Percentiles rank a stretch among this genome's conserved stretches.
Evolutionary conservation across 2,888 invertebrate genomes (phyloP).

Genomic region (Erebia ligea): DNA sequence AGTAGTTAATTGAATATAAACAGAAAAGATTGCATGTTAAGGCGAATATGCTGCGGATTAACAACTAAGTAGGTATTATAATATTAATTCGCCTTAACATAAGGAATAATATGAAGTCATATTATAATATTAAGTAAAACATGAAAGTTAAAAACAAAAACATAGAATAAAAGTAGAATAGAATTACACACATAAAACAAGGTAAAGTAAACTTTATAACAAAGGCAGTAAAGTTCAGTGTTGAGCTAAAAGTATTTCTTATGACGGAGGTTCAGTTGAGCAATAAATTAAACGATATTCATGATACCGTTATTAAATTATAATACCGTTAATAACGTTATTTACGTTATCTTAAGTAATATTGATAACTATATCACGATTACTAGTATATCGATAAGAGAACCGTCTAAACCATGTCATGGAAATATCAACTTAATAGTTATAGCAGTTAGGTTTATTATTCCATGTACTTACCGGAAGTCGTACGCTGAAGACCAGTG

Average conservation of each 20-base stretch:
- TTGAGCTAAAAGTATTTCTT: neutral
- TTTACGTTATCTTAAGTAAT: no score
- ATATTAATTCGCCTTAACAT: neutral
- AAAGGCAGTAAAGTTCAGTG: neutral
- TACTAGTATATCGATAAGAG: neutral
- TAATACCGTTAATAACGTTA: no score
- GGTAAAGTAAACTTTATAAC: neutral
- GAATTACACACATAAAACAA: neutral
- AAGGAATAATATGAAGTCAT: neutral
- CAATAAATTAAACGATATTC: no score
- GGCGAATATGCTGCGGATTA: neutral
- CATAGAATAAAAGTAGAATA: neutral
- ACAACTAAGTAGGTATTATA: neutral
- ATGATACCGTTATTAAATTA: no score
- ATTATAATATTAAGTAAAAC: neutral
- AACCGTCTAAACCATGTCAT: neutral
- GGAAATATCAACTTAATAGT: neutral
- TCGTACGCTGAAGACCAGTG: constrained; percentile 94
- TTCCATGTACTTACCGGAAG: constrained; percentile 84
- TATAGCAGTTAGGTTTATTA: neutral
- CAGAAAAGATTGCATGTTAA: neutral
- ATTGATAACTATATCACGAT: neutral
- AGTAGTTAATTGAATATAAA: neutral
- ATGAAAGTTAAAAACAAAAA: neutral
- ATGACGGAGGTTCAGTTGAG: neutral